Percentiles rank a stretch among this genome's conserved stretches.
Conservation (phyloP, 2,888 invertebrate genomes). For the Antheraea yamamai region DNA sequence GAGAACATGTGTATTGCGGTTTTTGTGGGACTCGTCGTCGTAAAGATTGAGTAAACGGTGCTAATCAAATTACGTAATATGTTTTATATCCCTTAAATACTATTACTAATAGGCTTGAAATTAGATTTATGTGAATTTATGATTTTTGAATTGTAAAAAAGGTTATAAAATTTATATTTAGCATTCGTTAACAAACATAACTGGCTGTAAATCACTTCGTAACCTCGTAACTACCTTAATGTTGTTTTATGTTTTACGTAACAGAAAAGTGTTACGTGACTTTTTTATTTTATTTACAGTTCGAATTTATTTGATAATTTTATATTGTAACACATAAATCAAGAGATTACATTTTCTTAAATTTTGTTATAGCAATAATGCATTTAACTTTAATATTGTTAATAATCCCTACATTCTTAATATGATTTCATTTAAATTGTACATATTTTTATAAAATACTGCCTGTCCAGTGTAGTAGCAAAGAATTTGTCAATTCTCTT, state of each 20-base stretch:
- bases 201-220: slow-evolving; percentile 1
- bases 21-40: neutral
- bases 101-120: slow-evolving; percentile 3
- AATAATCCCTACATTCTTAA: too few species aligned
- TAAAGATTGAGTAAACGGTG: neutral
- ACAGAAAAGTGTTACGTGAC: slow-evolving; percentile 2
- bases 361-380: too few species aligned
- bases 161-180: neutral
- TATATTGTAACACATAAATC: neutral
- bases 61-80: neutral
- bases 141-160: neutral
- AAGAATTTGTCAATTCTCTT: too few species aligned
- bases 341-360: too few species aligned
- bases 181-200: slow-evolving; percentile 6
- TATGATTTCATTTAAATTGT: too few species aligned
- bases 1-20: neutral
- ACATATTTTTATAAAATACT: too few species aligned
- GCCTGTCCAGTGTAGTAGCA: too few species aligned
- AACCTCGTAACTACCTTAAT: slow-evolving; percentile 1
- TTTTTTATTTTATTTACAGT: neutral
- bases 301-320: neutral
- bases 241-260: neutral
- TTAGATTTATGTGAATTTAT: slow-evolving; percentile 2
- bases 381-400: too few species aligned
- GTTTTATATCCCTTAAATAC: neutral